Evolutionary conservation across 2,888 invertebrate species (phyloP), one percentile per base, ranked within the genome.

Genomic region (Xanthorhoe spadicearia): DNA sequence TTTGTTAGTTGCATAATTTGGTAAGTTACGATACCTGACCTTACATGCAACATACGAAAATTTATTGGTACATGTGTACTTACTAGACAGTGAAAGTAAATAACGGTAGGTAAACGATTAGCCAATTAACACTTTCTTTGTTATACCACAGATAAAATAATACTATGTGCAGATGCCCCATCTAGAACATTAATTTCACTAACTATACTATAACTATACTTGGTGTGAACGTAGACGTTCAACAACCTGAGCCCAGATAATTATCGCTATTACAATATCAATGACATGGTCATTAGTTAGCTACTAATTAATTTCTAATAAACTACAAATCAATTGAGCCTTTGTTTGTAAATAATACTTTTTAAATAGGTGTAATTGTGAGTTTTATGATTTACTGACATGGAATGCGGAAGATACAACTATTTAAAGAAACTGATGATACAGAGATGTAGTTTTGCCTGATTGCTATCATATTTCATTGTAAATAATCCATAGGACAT

Each of bases 221-320:
- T 38, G 35, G 35, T 38, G 35, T 46, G n/a, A 46, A 46, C n/a
- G 4, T 48, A 9, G 10, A 4, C 46, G 46, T 15, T 15, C 46
- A 46, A 48, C 10, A 8, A 50, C 19, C 19, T 50, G 18, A 50
- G 49, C 10, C 6, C 1, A 32, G 10, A 3, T 18, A 19, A 50
- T 38, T 19, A 50, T 17, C 15, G 61, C 35, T 7, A 46, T 35
- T 54, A 64, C 52, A 32, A 38, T 66, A 69, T 66, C 63, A 61
- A 58, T 66, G 48, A 61, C 66, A 59, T 43, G 35, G 51, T 43
- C 13, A 69, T 66, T 57, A 35, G 1, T 54, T 54, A 54, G n/a
- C n/a, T n/a, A n/a, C n/a, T 54, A 66, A 69, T 69, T 67, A 57
- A 58, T 61, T 57, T 61, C 50, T 46, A 54, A 59, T 64, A 58